Conservation (phyloP, 2,113 vertebrate genomes). For the Phaetusa simplex region DNA sequence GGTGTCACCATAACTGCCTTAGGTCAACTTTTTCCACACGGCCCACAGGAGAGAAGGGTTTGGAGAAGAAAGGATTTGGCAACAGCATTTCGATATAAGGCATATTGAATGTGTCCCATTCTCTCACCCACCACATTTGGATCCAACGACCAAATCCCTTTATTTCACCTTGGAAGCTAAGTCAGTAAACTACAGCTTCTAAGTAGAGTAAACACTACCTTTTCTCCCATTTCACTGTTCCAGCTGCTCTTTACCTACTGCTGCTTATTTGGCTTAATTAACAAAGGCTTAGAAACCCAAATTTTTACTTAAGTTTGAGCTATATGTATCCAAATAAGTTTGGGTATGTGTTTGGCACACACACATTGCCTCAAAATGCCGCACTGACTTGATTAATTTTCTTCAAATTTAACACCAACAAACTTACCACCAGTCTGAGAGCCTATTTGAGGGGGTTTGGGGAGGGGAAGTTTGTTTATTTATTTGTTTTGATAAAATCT, state of each 20-base stretch:
- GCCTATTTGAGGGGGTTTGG: not conserved
- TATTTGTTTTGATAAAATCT: not conserved
- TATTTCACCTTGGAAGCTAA: not conserved
- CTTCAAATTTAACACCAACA: not conserved
- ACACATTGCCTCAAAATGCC: not conserved
- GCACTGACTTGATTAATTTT: not conserved
- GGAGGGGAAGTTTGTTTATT: not conserved
- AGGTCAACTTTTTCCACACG: not conserved
- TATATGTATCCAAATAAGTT: not conserved
- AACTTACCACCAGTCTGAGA: not conserved
- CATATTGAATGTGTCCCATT: not conserved
- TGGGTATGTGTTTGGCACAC: not conserved
- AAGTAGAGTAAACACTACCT: not conserved
- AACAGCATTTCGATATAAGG: not conserved
- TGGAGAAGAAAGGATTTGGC: not conserved
- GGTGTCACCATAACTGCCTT: not conserved
- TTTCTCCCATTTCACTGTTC: not conserved
- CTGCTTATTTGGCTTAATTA: not conserved
- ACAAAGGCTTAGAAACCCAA: not conserved
- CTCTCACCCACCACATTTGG: not conserved
- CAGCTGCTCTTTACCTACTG: not conserved
- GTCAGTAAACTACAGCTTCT: not conserved
- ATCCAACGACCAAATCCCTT: not conserved
- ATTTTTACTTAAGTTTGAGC: not conserved
- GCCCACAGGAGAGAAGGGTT: not conserved